These are phyloP conservation scores for Siniperca obscura DNA, from an alignment of 2,797 vertebrate species.

Conservation along the genomic window DNA sequence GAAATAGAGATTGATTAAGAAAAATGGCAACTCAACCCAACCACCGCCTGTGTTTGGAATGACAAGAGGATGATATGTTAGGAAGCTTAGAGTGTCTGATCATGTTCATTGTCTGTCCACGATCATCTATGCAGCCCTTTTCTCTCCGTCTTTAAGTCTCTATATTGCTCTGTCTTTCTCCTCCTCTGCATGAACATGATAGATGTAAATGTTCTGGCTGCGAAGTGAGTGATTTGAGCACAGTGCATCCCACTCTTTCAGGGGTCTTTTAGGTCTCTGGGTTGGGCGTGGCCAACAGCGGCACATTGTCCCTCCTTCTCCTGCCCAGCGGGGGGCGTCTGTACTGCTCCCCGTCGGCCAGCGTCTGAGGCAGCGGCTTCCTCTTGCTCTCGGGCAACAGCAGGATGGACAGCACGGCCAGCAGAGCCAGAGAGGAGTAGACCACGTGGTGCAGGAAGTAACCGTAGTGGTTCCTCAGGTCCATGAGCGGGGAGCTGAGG, in stretches of 20 bases:
- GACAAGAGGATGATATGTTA: slow-evolving; percentile 67
- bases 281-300: slow-evolving; percentile 91
- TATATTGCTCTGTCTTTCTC: slow-evolving; percentile 24
- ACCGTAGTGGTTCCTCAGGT: slow-evolving; percentile 91
- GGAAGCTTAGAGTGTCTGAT: slow-evolving; percentile 47
- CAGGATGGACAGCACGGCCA: slow-evolving; percentile 92
- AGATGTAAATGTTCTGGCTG: slow-evolving; percentile 34
- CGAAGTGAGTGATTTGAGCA: slow-evolving; percentile 12
- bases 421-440: slow-evolving; percentile 90
- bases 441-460: slow-evolving; percentile 92
- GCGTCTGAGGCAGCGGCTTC: slow-evolving; percentile 90
- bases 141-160: slow-evolving; percentile 2
- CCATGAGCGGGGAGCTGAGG: slow-evolving; percentile 90
- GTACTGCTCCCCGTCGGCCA: slow-evolving; percentile 91
- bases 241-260: neutral
- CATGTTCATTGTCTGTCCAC: slow-evolving; percentile 28
- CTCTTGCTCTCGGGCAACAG: slow-evolving; percentile 93
- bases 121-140: slow-evolving; percentile 29
- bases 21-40: slow-evolving; percentile 45
- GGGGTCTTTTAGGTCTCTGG: slow-evolving; percentile 85
- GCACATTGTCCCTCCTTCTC: slow-evolving; percentile 90
- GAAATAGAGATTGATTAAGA: slow-evolving; percentile 39
- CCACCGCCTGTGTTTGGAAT: slow-evolving; percentile 61
- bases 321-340: slow-evolving; percentile 88
- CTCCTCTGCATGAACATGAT: slow-evolving; percentile 37